Evolutionary conservation across 1,140 invertebrate genomes (phyloP).

Genomic region (Nephotettix cincticeps): DNA sequence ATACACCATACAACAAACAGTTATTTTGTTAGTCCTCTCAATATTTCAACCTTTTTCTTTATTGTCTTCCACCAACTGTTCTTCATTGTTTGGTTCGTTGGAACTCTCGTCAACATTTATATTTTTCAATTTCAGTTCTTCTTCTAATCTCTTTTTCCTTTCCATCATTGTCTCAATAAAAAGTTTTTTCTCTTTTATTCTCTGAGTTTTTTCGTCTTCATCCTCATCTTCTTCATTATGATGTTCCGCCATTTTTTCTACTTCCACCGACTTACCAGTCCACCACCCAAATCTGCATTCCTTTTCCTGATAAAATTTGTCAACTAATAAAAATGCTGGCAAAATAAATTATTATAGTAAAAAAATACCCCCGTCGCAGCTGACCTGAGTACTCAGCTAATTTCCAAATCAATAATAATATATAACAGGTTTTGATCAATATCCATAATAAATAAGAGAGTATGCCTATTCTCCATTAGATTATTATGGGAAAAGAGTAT

Average conservation of each 20-base stretch:
- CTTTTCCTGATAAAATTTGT: slow-evolving; percentile 28
- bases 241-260: slow-evolving; percentile 32
- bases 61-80: slow-evolving; percentile 2
- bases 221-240: slow-evolving; percentile 34
- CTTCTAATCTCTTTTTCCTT: slow-evolving; percentile 25
- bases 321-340: too few species aligned
- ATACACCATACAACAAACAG: too few species aligned
- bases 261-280: slow-evolving; percentile 37
- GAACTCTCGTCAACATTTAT: slow-evolving; percentile 8
- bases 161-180: slow-evolving; percentile 30
- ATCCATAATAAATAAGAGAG: too few species aligned
- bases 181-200: slow-evolving; percentile 34
- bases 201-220: slow-evolving; percentile 32
- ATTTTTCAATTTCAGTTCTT: slow-evolving; percentile 14
- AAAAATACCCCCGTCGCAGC: too few species aligned
- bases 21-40: neutral
- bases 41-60: slow-evolving; percentile 24
- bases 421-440: too few species aligned
- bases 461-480: too few species aligned
- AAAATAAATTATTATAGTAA: too few species aligned
- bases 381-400: too few species aligned
- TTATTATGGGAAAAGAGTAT: too few species aligned
- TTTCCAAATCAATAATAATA: too few species aligned
- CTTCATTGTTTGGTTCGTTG: slow-evolving; percentile 17
- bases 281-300: slow-evolving; percentile 41